A percentile compares a stretch with the other conserved stretches of the same genome.
phyloP scores from a whole-genome alignment of 2,797 vertebrate genomes.

The Astyanax mexicanus region DNA sequence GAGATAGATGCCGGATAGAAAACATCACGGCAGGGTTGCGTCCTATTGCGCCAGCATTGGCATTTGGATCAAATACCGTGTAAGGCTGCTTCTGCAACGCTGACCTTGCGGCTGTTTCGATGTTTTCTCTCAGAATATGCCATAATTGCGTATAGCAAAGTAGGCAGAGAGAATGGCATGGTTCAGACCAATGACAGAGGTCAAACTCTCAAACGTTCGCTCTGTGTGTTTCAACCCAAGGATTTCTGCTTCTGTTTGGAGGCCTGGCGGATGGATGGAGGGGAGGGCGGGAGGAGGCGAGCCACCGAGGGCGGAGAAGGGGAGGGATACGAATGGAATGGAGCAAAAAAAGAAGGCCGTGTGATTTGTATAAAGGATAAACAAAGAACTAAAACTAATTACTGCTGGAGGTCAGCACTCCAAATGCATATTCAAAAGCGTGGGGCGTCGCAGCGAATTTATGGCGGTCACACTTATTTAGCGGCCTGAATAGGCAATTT shows the following conservation, averaged over 20 bases:
- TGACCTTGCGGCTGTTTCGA: background rate
- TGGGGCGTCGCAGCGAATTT: constrained; percentile 71
- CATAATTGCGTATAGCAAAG: background rate
- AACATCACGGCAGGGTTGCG: background rate
- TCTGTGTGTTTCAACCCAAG: constrained; percentile 48
- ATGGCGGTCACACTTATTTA: constrained; percentile 81
- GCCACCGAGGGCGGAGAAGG: constrained; percentile 20
- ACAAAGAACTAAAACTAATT: constrained; percentile 81
- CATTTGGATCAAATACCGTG: constrained; percentile 6
- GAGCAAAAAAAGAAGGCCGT: constrained; percentile 59
- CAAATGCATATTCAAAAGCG: constrained; percentile 75
- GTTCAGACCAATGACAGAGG: constrained; percentile 39
- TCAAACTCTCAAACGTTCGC: constrained; percentile 34
- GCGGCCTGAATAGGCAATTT: constrained; percentile 82
- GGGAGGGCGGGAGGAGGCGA: constrained; percentile 11
- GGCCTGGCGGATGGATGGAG: constrained; percentile 19
- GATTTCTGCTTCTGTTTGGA: constrained; percentile 44
- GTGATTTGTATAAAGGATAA: constrained; percentile 74
- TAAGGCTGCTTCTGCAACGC: background rate
- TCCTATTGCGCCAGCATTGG: background rate
- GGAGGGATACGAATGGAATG: constrained; percentile 42
- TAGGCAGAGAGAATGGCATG: background rate
- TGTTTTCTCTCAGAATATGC: constrained; percentile 8
- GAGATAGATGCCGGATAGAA: constrained; percentile 1
- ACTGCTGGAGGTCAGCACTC: constrained; percentile 79